Percentiles rank a stretch among this genome's conserved stretches.
Evolutionary conservation across 2,113 vertebrate species (phyloP).

Genomic region (Gymnarchus niloticus): DNA sequence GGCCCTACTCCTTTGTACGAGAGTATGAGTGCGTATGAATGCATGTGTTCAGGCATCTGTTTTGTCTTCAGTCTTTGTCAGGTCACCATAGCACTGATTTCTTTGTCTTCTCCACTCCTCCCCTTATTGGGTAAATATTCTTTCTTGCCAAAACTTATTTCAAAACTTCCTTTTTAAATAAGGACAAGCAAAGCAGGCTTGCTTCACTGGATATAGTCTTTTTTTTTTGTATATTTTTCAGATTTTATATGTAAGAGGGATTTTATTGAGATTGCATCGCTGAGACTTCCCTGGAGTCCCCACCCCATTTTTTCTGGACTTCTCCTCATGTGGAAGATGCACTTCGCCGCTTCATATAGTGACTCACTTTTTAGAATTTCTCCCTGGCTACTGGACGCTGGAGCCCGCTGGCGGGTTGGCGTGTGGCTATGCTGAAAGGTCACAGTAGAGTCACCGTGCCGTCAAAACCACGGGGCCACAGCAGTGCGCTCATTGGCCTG

Average conservation of each 20-base stretch:
- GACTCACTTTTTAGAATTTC: background rate
- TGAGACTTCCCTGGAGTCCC: background rate
- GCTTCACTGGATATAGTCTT: conserved; percentile 7
- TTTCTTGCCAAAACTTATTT: conserved; percentile 10
- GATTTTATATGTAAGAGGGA: conserved; percentile 13
- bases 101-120: too few species aligned
- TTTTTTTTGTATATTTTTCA: conserved; percentile 23
- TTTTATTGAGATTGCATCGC: background rate
- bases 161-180: conserved; percentile 14
- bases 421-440: background rate
- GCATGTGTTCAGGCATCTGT: background rate
- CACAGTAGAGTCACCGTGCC: background rate
- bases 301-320: background rate
- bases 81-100: background rate
- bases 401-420: conserved; percentile 5
- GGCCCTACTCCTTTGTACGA: too few species aligned
- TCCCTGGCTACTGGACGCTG: background rate
- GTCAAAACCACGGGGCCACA: background rate
- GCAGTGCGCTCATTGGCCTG: background rate
- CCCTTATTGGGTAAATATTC: background rate
- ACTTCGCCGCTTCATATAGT: background rate
- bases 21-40: background rate
- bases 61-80: background rate
- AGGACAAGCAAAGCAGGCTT: conserved; percentile 9
- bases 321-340: conserved; percentile 8